A percentile compares a stretch with the other conserved stretches of the same genome.
phyloP scores from a whole-genome alignment of 2,797 vertebrate genomes.

The Hyperoplus immaculatus region DNA sequence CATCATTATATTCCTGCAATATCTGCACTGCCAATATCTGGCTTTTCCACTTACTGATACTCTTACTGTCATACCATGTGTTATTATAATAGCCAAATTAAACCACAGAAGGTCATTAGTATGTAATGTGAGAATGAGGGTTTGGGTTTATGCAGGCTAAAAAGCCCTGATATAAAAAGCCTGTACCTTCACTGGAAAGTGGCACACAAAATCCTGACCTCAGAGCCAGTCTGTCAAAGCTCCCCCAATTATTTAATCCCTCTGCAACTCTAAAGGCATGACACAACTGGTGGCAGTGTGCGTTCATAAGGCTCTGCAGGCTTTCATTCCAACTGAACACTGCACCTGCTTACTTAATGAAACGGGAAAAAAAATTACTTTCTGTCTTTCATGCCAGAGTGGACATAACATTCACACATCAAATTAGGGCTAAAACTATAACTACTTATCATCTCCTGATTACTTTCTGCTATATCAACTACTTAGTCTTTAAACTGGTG shows the following conservation, averaged over 20 bases:
- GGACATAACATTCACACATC: neutral
- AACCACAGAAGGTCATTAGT: slow-evolving; percentile 48
- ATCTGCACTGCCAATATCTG: neutral
- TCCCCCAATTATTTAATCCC: slow-evolving; percentile 82
- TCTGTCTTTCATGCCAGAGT: neutral
- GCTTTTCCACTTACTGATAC: neutral
- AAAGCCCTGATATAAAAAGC: slow-evolving; percentile 76
- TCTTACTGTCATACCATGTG: neutral
- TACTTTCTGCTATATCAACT: neutral
- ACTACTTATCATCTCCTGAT: neutral
- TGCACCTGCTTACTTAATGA: slow-evolving; percentile 41
- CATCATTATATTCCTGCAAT: neutral
- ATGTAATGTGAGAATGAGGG: slow-evolving; percentile 43
- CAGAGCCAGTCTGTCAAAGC: slow-evolving; percentile 68
- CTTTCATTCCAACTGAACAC: slow-evolving; percentile 25
- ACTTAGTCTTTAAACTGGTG: neutral
- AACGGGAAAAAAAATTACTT: no score
- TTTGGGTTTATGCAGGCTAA: slow-evolving; percentile 69
- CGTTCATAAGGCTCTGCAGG: slow-evolving; percentile 24
- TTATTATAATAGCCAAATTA: neutral
- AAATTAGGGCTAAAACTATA: neutral
- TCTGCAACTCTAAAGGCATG: slow-evolving; percentile 74
- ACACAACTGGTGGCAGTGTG: slow-evolving; percentile 60
- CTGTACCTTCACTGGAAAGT: slow-evolving; percentile 56
- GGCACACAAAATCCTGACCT: slow-evolving; percentile 65